Percentiles rank a stretch among this genome's conserved stretches.
Conservation (phyloP, 2,888 invertebrate genomes). For the Alentia gelatinosa region DNA sequence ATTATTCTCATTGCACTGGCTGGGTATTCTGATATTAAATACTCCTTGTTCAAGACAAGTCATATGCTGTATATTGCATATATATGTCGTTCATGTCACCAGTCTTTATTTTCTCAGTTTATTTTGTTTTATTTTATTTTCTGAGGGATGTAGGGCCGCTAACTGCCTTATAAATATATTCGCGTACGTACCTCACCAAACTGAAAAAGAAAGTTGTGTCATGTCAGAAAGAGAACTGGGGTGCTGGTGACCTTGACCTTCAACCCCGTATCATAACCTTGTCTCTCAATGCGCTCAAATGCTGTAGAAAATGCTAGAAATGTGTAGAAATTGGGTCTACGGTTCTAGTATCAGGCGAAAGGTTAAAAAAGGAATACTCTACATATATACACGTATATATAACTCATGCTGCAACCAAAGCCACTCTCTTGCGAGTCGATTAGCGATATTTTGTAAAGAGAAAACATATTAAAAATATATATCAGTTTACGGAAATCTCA, state of each 20-base stretch:
- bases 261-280: too few relatives aligned
- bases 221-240: background rate
- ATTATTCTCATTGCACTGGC: background rate
- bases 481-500: background rate
- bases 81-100: background rate
- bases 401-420: constrained; percentile 11
- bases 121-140: background rate
- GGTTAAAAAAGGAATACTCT: too few relatives aligned
- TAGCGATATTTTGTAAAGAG: background rate
- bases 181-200: background rate
- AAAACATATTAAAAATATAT: background rate
- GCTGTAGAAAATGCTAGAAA: too few relatives aligned
- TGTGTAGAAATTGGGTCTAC: background rate
- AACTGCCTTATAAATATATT: background rate
- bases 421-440: constrained; percentile 10
- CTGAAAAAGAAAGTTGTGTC: background rate
- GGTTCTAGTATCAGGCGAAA: background rate
- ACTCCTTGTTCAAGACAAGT: constrained; percentile 20
- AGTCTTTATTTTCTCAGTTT: background rate
- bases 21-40: constrained; percentile 32
- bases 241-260: too few relatives aligned
- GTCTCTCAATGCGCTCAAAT: too few relatives aligned
- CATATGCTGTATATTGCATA: background rate
- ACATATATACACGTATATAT: too few relatives aligned
- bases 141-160: background rate